Conservation (phyloP, 2,113 vertebrate genomes). For the Neopipo cinnamomea region DNA sequence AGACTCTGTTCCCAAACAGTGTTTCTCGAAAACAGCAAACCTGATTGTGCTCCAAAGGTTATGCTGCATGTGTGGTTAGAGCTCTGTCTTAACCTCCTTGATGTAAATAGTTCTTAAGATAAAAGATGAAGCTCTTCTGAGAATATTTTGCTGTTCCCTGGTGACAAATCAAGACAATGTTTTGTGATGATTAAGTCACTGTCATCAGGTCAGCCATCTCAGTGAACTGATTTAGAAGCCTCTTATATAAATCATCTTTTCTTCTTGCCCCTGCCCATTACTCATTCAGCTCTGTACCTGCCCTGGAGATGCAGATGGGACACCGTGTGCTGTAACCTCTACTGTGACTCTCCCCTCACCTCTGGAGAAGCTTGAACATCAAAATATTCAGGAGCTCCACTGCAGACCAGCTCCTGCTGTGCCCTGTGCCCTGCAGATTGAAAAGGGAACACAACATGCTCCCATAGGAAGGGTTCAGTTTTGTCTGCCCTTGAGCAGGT, state of each 20-base stretch:
- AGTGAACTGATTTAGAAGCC: neutral
- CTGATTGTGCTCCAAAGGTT: neutral
- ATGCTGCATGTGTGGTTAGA: neutral
- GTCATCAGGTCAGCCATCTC: conserved; percentile 31
- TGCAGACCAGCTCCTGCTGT: neutral
- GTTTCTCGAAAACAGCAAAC: neutral
- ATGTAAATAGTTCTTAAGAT: conserved; percentile 33
- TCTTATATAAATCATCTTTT: conserved; percentile 25
- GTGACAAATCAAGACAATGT: conserved; percentile 48
- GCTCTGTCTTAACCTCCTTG: conserved; percentile 15
- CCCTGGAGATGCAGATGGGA: neutral
- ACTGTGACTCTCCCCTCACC: neutral
- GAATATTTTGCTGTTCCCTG: neutral
- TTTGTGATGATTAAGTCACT: conserved; percentile 51
- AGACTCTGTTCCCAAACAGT: neutral
- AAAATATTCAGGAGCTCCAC: neutral
- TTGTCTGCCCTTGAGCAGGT: neutral
- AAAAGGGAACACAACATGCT: neutral
- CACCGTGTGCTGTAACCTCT: neutral
- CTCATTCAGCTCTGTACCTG: neutral
- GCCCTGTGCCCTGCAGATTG: neutral
- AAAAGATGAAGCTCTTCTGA: conserved; percentile 41
- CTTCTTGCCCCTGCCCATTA: neutral
- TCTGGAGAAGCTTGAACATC: neutral
- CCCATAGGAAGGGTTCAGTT: neutral